Conservation (phyloP, 2,888 invertebrate genomes). For the Oxytorus armatus region DNA sequence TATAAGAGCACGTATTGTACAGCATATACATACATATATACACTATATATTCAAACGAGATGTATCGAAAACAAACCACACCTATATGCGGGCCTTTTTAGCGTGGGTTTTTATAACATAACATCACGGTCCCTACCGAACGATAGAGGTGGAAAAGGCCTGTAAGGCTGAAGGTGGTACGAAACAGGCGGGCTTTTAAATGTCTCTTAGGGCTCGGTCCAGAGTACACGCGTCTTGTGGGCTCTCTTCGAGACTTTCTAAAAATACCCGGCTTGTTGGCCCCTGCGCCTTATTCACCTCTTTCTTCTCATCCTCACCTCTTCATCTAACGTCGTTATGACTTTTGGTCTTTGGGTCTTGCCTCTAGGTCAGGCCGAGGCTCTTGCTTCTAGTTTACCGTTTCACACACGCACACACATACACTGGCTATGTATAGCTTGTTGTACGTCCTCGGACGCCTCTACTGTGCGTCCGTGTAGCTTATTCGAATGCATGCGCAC, state of each 20-base stretch:
- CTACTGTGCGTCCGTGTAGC: too few species aligned
- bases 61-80: slow-evolving; percentile 51
- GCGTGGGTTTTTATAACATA: background rate
- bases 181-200: slow-evolving; percentile 37
- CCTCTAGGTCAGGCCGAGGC: slow-evolving; percentile 40
- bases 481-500: too few species aligned
- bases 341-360: slow-evolving; percentile 48
- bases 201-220: slow-evolving; percentile 53
- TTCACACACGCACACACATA: slow-evolving; percentile 76
- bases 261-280: slow-evolving; percentile 55
- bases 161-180: slow-evolving; percentile 40
- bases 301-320: background rate
- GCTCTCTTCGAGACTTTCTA: slow-evolving; percentile 59
- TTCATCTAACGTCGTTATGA: background rate
- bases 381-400: background rate
- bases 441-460: too few species aligned
- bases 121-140: slow-evolving; percentile 14
- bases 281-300: slow-evolving; percentile 10
- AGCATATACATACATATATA: too few species aligned
- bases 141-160: slow-evolving; percentile 21
- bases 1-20: slow-evolving; percentile 9
- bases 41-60: background rate
- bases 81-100: slow-evolving; percentile 38
- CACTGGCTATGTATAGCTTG: too few species aligned
- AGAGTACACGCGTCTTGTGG: slow-evolving; percentile 38